Evolutionary conservation across 1,140 invertebrate species (phyloP).

Genomic region (Sarcophaga peregrina): DNA sequence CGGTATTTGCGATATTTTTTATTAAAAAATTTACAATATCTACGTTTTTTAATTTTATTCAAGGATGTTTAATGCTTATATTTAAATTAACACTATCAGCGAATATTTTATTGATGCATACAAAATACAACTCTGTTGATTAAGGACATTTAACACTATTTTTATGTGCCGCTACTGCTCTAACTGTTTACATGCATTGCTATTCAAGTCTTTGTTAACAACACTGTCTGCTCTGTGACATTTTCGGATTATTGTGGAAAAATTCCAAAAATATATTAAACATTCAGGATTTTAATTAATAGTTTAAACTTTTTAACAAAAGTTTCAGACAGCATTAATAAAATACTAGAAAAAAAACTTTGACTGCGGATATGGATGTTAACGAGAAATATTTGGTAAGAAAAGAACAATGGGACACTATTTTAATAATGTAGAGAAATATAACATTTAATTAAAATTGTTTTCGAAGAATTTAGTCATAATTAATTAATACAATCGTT

Average conservation of each 20-base stretch:
- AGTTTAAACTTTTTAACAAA: neutral
- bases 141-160: too few species aligned
- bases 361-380: slow-evolving; percentile 51
- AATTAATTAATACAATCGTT: slow-evolving; percentile 31
- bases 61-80: too few species aligned
- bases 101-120: too few species aligned
- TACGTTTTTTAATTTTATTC: too few species aligned
- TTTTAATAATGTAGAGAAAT: neutral
- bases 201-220: neutral
- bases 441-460: neutral
- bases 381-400: slow-evolving; percentile 62
- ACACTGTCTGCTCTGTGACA: neutral
- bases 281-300: neutral
- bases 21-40: too few species aligned
- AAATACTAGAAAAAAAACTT: slow-evolving; percentile 56
- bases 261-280: neutral
- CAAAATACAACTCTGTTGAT: too few species aligned
- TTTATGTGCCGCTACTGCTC: too few species aligned
- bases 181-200: neutral
- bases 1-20: too few species aligned
- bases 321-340: neutral
- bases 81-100: too few species aligned
- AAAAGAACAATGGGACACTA: neutral
- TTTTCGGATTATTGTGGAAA: neutral
- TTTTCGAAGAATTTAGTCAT: slow-evolving; percentile 39